Base-by-base conservation (phyloP, 2,113 vertebrate species). In the Anser brachyrhynchus region DNA sequence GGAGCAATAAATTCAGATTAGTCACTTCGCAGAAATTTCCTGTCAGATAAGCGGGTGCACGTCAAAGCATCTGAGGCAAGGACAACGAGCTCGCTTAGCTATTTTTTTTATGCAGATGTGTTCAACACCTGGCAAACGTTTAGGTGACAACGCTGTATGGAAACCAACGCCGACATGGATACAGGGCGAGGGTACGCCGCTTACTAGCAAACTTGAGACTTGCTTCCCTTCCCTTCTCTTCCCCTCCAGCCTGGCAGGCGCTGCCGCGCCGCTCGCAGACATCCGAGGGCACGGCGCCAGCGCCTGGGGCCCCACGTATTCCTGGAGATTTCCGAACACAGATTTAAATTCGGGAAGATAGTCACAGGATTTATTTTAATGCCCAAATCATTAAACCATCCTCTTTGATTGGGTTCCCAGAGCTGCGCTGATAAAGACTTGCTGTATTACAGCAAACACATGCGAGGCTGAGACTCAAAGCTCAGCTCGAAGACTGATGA, bases 31-130 rank as follows among this genome's bases (percentile, higher is more conserved):
- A 44, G 41, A 89, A 70, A 13, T 54, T 35, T 62, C 71, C 20
- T 73, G n/a, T 46, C 13, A 22, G 61, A 12, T 73, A 28, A 66
- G 74, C 51, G 70, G 77, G 78, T 91, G 74, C 57, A 22, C 52
- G 54, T 86, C 92, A 87, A 77, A 84, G 64, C 37, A 78, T 82
- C 25, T 2, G 26, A 75, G 58, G n/a, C 55, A 17, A 58, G 44
- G 51, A n/a, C 44, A 90, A 33, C 2, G 67, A 86, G 84, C 46
- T 65, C 41, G 0, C 0, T 16, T 19, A 41, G 0, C 5, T 8
- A 33, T 64, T 39, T 61, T 61, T 17, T 33, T 13, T 18, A 44
- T 64, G 61, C 61, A 74, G 65, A 80, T n/a, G 23, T 35, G 21
- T 14, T 28, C 62, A 92, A 89, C 46, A 84, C 43, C 65, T 84